Evolutionary conservation across 2,888 invertebrate genomes (phyloP).

Genomic region (Epiblema foenella): DNA sequence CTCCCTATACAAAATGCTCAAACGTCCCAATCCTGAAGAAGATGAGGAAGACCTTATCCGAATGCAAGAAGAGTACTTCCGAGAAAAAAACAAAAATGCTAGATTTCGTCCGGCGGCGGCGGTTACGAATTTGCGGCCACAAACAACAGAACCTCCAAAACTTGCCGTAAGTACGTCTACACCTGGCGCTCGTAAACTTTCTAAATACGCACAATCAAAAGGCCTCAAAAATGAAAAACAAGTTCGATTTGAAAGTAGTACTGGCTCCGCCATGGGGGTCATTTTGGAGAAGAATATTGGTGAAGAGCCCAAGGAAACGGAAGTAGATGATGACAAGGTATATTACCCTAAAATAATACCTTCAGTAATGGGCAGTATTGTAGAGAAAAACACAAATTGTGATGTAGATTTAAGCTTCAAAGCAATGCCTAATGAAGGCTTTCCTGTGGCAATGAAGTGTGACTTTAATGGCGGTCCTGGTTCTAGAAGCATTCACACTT

Average conservation of each 20-base stretch:
- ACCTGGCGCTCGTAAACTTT: conserved; percentile 60
- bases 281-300: conserved; percentile 68
- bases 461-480: conserved; percentile 60
- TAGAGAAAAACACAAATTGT: conserved; percentile 78
- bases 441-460: conserved; percentile 78
- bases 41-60: conserved; percentile 89
- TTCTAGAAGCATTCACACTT: conserved; percentile 81
- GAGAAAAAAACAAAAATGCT: conserved; percentile 81
- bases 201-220: conserved; percentile 75
- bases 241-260: conserved; percentile 58
- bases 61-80: conserved; percentile 89
- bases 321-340: conserved; percentile 71
- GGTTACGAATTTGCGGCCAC: conserved; percentile 76
- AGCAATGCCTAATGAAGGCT: conserved; percentile 73
- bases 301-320: conserved; percentile 45
- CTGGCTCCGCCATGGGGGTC: conserved; percentile 60
- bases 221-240: conserved; percentile 73
- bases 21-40: conserved; percentile 88
- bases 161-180: conserved; percentile 15
- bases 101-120: conserved; percentile 86
- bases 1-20: conserved; percentile 75
- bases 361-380: conserved; percentile 81
- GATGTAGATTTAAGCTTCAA: conserved; percentile 53
- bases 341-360: conserved; percentile 77
- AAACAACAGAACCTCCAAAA: conserved; percentile 55